Conservation (phyloP, 1,140 invertebrate genomes). For the Bombus sibiricus region DNA sequence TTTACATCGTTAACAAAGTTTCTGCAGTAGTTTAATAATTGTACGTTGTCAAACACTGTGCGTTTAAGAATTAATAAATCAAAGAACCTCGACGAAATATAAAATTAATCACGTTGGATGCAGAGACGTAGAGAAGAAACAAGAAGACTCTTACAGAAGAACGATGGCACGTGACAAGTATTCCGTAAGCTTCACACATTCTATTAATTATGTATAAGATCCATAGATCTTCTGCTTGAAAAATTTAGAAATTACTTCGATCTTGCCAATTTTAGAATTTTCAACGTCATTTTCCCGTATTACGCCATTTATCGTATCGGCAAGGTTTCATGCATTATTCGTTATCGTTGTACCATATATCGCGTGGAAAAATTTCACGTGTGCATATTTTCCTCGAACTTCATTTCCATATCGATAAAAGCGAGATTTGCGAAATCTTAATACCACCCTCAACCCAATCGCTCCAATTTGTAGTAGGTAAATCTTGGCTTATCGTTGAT, state of each 20-base stretch:
- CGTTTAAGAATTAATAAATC: no score
- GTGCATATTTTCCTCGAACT: neutral
- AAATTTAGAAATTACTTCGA: neutral
- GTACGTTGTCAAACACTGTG: no score
- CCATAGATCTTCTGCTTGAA: no score
- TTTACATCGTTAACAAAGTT: no score
- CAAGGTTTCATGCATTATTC: neutral
- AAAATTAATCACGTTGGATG: no score
- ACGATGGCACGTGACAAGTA: neutral
- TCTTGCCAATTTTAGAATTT: neutral
- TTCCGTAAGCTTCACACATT: neutral
- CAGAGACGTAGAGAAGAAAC: neutral
- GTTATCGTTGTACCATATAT: neutral
- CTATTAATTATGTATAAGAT: conserved; percentile 18
- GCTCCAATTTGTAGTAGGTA: conserved; percentile 10
- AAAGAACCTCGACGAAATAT: no score
- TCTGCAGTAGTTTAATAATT: no score
- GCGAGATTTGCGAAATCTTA: neutral
- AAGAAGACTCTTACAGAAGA: neutral
- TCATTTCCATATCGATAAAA: neutral
- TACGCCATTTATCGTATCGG: neutral
- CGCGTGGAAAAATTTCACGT: neutral
- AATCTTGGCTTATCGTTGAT: neutral
- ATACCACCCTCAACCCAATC: neutral
- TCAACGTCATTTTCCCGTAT: neutral